These are phyloP conservation scores for Halyomorpha halys DNA, from an alignment of 1,140 invertebrate genomes.

Conservation along the genomic window DNA sequence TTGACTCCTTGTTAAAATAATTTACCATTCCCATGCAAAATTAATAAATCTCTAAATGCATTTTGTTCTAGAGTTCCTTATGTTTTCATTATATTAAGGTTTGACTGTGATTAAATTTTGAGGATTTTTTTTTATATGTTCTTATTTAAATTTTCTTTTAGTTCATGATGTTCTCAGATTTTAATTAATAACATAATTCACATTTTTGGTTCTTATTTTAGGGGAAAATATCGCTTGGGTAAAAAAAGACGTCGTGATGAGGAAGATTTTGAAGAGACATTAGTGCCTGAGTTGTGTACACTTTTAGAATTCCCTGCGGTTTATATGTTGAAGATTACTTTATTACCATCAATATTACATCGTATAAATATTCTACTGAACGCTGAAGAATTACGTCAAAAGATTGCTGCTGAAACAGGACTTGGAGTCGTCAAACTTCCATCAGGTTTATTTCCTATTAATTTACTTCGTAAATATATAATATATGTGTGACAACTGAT, in stretches of 20 bases:
- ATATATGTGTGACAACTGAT: too few species aligned
- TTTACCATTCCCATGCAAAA: too few species aligned
- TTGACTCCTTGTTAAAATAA: too few species aligned
- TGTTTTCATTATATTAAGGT: too few species aligned
- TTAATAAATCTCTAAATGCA: too few species aligned
- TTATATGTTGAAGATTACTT: slow-evolving; percentile 81
- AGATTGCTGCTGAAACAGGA: slow-evolving; percentile 41
- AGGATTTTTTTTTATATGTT: too few species aligned
- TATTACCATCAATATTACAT: slow-evolving; percentile 80
- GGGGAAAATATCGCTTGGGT: not conserved
- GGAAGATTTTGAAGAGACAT: slow-evolving; percentile 57
- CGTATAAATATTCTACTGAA: slow-evolving; percentile 61
- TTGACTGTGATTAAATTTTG: too few species aligned
- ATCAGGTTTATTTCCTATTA: slow-evolving; percentile 31
- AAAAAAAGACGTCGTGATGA: slow-evolving; percentile 38
- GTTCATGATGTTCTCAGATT: too few species aligned
- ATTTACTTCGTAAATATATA: slow-evolving; percentile 1
- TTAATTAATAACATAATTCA: too few species aligned
- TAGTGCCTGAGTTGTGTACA: slow-evolving; percentile 85
- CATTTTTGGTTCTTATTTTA: not conserved
- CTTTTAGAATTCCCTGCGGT: slow-evolving; percentile 72
- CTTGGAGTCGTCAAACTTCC: slow-evolving; percentile 34
- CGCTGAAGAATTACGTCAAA: slow-evolving; percentile 63
- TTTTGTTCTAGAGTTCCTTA: too few species aligned
- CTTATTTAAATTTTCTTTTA: too few species aligned